A percentile compares a stretch with the other conserved stretches of the same genome.
Evolutionary conservation across 2,888 invertebrate genomes (phyloP).

Genomic region (Romanomermis culicivorax): DNA sequence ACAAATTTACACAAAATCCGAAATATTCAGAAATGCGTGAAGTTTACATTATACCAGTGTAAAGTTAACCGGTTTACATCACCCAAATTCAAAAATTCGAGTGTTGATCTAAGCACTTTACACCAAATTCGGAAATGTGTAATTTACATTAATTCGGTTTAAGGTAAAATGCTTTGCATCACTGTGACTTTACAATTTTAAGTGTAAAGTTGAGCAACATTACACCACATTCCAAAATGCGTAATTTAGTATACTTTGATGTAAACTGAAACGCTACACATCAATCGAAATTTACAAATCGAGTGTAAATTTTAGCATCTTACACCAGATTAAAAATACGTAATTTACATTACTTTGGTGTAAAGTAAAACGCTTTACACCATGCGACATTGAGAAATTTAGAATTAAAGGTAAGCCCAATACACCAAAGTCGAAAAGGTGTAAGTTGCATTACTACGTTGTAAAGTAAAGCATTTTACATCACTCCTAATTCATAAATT

Average conservation of each 20-base stretch:
- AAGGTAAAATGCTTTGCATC: conserved; percentile 68
- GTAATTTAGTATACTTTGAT: not conserved
- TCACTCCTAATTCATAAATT: too few species aligned
- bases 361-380: conserved; percentile 67
- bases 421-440: not conserved
- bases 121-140: too few species aligned
- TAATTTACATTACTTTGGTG: too few species aligned
- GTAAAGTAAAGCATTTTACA: not conserved
- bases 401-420: conserved; percentile 61
- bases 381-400: conserved; percentile 73
- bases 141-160: too few species aligned
- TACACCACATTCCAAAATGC: not conserved
- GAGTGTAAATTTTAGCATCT: too few species aligned
- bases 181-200: conserved; percentile 74
- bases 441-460: not conserved
- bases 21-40: conserved; percentile 15
- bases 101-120: too few species aligned
- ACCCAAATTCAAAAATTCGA: too few species aligned
- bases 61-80: not conserved
- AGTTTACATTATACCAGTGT: not conserved
- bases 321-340: too few species aligned
- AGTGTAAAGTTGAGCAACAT: conserved; percentile 59
- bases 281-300: too few species aligned
- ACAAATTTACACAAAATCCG: conserved; percentile 86
- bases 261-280: not conserved